Evolutionary conservation across 1,140 invertebrate species (phyloP).

Genomic region (Eriocheir sinensis): DNA sequence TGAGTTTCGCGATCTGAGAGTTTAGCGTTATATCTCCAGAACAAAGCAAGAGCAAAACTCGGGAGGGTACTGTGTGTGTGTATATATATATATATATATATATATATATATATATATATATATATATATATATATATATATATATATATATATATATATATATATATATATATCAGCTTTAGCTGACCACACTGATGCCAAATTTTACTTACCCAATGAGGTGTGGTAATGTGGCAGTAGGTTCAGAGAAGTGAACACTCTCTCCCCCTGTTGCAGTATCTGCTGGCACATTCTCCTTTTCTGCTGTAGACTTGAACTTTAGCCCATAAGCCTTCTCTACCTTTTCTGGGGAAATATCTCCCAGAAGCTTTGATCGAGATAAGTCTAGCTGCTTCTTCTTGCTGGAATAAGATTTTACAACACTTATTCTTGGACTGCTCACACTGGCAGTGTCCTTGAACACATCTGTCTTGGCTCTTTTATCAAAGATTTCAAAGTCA

Average conservation of each 20-base stretch:
- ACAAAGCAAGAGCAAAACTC: too few species aligned
- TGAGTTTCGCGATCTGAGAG: too few species aligned
- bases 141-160: too few species aligned
- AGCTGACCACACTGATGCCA: too few species aligned
- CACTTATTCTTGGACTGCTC: neutral
- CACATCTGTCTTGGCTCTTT: neutral
- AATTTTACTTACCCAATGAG: slow-evolving; percentile 74
- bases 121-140: too few species aligned
- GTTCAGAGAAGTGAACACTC: neutral
- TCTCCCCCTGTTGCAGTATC: neutral
- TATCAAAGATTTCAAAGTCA: slow-evolving; percentile 46
- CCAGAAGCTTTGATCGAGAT: slow-evolving; percentile 56
- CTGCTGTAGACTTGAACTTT: slow-evolving; percentile 41
- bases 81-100: too few species aligned
- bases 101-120: too few species aligned
- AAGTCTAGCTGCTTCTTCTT: slow-evolving; percentile 54
- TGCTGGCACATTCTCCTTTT: slow-evolving; percentile 75
- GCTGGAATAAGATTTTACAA: slow-evolving; percentile 56
- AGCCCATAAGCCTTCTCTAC: slow-evolving; percentile 73
- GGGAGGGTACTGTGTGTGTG: too few species aligned
- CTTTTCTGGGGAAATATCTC: slow-evolving; percentile 71
- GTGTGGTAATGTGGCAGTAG: slow-evolving; percentile 53
- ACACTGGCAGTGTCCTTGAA: slow-evolving; percentile 53
- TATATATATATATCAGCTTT: too few species aligned
- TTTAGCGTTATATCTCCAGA: too few species aligned